A percentile compares a stretch with the other conserved stretches of the same genome.
Evolutionary conservation across 2,113 vertebrate species (phyloP).

Genomic region (Synodontis membranacea): DNA sequence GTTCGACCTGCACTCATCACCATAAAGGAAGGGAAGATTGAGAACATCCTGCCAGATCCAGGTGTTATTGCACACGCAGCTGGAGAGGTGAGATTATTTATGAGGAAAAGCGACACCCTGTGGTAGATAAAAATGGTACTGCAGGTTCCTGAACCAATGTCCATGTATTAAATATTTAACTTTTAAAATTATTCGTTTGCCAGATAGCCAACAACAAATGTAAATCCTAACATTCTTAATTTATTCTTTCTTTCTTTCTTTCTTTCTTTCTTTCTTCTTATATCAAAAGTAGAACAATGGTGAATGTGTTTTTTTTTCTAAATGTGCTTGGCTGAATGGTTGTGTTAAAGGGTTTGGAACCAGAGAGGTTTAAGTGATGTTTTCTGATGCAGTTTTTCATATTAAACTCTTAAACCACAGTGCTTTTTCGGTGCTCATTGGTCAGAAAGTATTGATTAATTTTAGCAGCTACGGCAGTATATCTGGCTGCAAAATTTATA

Average conservation of each 20-base stretch:
- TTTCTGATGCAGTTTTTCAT: background rate
- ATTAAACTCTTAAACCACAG: background rate
- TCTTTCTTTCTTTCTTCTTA: background rate
- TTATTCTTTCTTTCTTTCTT: too few species aligned
- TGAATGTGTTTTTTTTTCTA: background rate
- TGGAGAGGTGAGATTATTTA: slow-evolving; percentile 59
- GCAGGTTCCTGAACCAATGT: background rate
- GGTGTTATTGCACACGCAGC: slow-evolving; percentile 42
- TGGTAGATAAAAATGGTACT: slow-evolving; percentile 24
- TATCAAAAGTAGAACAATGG: background rate
- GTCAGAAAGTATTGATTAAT: background rate
- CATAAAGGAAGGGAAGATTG: slow-evolving; percentile 74
- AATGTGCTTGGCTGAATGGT: background rate
- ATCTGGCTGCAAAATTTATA: background rate
- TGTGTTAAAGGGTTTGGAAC: background rate
- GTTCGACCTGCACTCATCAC: slow-evolving; percentile 71
- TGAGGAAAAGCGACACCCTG: slow-evolving; percentile 20
- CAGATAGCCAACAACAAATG: background rate
- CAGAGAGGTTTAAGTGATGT: background rate
- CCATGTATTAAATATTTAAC: background rate
- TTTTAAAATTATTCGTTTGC: background rate
- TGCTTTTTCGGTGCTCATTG: background rate
- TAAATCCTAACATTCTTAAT: background rate
- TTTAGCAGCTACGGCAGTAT: background rate
- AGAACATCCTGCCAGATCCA: slow-evolving; percentile 58